Conservation (phyloP, 2,797 vertebrate genomes). For the Leuciscus waleckii region DNA sequence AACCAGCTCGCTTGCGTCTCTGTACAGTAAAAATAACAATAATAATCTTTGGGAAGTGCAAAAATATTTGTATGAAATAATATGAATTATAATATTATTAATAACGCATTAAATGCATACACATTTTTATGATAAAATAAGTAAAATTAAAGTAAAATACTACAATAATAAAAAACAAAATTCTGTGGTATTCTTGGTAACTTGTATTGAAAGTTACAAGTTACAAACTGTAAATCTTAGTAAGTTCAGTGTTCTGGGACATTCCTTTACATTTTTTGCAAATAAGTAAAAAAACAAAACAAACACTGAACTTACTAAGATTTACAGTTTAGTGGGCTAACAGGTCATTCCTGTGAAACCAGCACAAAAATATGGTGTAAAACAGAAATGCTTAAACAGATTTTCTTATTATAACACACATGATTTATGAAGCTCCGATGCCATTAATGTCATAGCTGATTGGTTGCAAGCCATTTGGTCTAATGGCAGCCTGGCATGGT, state of each 20-base stretch:
- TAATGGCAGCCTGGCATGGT: slow-evolving; percentile 78
- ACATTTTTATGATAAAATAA: not conserved
- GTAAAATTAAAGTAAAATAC: not conserved
- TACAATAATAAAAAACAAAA: not conserved
- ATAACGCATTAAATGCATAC: not conserved
- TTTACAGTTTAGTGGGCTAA: slow-evolving; percentile 12
- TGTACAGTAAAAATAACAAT: not conserved
- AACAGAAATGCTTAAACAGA: slow-evolving; percentile 66
- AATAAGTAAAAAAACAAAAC: not conserved
- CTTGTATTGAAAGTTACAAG: not conserved
- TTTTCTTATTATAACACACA: slow-evolving; percentile 69
- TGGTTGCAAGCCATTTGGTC: slow-evolving; percentile 78
- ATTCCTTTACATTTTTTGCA: no score
- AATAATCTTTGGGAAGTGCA: not conserved
- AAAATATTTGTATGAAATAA: not conserved
- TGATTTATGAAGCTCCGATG: slow-evolving; percentile 69
- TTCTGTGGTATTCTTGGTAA: not conserved
- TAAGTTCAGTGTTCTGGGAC: no score
- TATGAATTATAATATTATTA: not conserved
- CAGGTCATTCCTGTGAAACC: not conserved
- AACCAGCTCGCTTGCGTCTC: not conserved
- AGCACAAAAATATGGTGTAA: slow-evolving; percentile 42
- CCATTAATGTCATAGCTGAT: slow-evolving; percentile 82
- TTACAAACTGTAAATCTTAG: no score
- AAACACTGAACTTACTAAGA: not conserved